Base-by-base conservation (phyloP, 2,113 vertebrate species). In the Phoxinus phoxinus region DNA sequence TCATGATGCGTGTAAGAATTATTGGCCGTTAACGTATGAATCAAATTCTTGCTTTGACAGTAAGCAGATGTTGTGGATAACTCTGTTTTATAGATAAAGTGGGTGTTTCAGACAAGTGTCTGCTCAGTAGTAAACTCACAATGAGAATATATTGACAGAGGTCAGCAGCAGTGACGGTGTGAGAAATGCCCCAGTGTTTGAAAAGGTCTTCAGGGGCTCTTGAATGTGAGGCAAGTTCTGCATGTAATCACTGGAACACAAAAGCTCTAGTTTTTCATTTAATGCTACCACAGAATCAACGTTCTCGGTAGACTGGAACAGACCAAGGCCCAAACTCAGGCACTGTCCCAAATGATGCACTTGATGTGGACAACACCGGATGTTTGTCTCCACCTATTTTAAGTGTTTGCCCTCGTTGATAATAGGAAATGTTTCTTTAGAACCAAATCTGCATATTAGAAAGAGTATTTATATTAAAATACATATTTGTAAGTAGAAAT, bases 81-180 rank as follows among this genome's bases (percentile, higher is more conserved):
- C 71, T 77, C 58, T 84, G 75, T 75, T 86, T 88, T 86, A 86
- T 86, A 86, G 75, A 76, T 86, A 74, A 59, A 76, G 63, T 48
- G 58, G 46, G 46, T 81, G 81, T 67, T 84, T 74, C 44, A 56
- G 58, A 80, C 71, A 46, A 84, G 59, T 69, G 59, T 65, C 61
- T 44, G 71, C 80, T 51, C 71, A 76, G 48, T 58, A 81, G n/a
- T 46, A 78, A 83, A 79, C 41, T 25, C 51, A 15, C 19, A 75
- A 23, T 81, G 61, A 48, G 77, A 48, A 19, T 53, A 53, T 79
- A 78, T 53, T 79, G 58, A 84, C 67, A 79, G 74, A 84, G 84
- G 81, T 59, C 82, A 71, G 75, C 46, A 81, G 78, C 27, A 78
- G 73, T 32, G 71, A 72, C 82, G 63, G 71, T 69, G 17, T 72